Evolutionary conservation across 2,113 vertebrate species (phyloP).

Genomic region (Megalops atlanticus): DNA sequence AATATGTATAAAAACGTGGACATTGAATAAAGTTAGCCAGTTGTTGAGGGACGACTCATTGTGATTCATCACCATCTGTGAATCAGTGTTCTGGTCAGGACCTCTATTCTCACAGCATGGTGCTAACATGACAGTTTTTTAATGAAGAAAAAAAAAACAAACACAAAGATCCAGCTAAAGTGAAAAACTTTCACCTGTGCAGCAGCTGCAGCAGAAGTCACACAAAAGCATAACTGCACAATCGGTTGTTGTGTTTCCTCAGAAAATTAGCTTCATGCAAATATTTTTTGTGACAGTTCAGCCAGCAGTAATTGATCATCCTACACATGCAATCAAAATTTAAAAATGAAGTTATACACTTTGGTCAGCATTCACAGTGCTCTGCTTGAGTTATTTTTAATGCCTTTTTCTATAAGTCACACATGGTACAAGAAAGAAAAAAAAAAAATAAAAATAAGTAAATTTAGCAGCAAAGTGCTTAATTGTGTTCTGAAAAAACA

Average conservation of each 20-base stretch:
- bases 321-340: not conserved
- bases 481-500: not conserved
- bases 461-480: not conserved
- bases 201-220: too few species aligned
- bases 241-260: not conserved
- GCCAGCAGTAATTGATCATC: not conserved
- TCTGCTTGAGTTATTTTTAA: not conserved
- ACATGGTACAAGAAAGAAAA: too few species aligned
- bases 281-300: not conserved
- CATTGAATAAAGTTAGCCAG: not conserved
- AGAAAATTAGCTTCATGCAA: not conserved
- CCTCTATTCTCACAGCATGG: too few species aligned
- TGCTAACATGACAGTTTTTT: not conserved
- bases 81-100: not conserved
- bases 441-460: too few species aligned
- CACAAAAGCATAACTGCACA: not conserved
- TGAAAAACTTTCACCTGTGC: not conserved
- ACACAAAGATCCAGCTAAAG: not conserved
- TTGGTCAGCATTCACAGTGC: not conserved
- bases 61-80: not conserved
- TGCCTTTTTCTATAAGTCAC: not conserved
- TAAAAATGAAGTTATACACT: not conserved
- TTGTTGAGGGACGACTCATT: not conserved
- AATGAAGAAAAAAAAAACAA: too few species aligned
- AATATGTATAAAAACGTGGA: not conserved